These are phyloP conservation scores for Laothoe populi DNA, from an alignment of 2,888 invertebrate genomes.

Conservation along the genomic window DNA sequence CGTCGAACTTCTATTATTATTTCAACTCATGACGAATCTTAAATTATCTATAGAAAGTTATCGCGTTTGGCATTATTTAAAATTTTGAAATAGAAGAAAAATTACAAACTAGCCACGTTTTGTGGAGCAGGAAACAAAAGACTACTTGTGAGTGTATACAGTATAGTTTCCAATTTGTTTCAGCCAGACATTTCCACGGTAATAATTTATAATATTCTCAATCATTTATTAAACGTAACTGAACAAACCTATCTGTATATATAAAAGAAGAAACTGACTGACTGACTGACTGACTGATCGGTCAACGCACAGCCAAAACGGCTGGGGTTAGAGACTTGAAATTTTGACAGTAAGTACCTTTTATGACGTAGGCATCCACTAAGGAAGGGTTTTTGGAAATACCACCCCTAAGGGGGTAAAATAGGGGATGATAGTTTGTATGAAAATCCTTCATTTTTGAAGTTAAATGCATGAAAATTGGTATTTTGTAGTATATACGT, in stretches of 20 bases:
- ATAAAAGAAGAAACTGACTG: neutral
- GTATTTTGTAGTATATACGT: too few relatives aligned
- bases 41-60: neutral
- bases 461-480: too few relatives aligned
- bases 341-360: too few relatives aligned
- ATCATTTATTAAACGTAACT: constrained; percentile 6
- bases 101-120: neutral
- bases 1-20: neutral
- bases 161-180: constrained; percentile 27
- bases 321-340: too few relatives aligned
- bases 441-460: too few relatives aligned
- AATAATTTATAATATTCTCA: neutral
- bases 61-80: neutral
- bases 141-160: neutral
- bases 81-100: neutral
- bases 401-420: too few relatives aligned
- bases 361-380: too few relatives aligned
- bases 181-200: constrained; percentile 19
- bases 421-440: too few relatives aligned
- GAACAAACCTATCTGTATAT: neutral
- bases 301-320: too few relatives aligned
- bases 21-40: neutral
- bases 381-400: too few relatives aligned
- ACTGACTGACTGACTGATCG: too few relatives aligned
- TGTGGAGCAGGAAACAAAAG: constrained; percentile 7